Evolutionary conservation across 2,797 vertebrate species (phyloP).

Genomic region (Argyrosomus regius): DNA sequence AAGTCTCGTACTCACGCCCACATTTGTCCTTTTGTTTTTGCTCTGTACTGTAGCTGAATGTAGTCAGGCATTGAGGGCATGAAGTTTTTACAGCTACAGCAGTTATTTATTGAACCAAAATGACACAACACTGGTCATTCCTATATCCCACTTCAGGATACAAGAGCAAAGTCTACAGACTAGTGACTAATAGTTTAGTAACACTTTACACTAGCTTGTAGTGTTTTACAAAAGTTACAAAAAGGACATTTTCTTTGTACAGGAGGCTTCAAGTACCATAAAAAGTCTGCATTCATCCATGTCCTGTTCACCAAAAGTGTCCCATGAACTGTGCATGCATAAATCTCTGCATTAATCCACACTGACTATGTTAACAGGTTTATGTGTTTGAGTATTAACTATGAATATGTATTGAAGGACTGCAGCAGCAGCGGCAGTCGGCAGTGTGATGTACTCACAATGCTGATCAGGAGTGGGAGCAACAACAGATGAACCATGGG

Average conservation of each 20-base stretch:
- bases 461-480: conserved; percentile 75
- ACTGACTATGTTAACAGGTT: conserved; percentile 35
- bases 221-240: conserved; percentile 49
- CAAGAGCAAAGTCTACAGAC: conserved; percentile 74
- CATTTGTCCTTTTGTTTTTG: conserved; percentile 30
- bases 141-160: conserved; percentile 12
- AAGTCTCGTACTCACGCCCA: conserved; percentile 23
- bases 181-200: conserved; percentile 19
- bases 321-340: not conserved
- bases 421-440: conserved; percentile 38
- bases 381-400: conserved; percentile 22
- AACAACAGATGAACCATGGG: conserved; percentile 78
- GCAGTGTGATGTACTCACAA: conserved; percentile 76
- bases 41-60: conserved; percentile 16
- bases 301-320: not conserved
- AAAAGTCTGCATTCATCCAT: too few species aligned
- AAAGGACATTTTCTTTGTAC: not conserved
- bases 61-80: conserved; percentile 35
- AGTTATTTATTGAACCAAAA: conserved; percentile 82
- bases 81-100: conserved; percentile 36
- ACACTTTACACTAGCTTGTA: conserved; percentile 21
- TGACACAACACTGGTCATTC: conserved; percentile 21
- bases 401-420: conserved; percentile 56
- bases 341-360: conserved; percentile 29
- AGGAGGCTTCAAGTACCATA: too few species aligned